Evolutionary conservation across 2,888 invertebrate genomes (phyloP), one percentile per base, ranked within the genome.

Genomic region (Dendrolimus pini): DNA sequence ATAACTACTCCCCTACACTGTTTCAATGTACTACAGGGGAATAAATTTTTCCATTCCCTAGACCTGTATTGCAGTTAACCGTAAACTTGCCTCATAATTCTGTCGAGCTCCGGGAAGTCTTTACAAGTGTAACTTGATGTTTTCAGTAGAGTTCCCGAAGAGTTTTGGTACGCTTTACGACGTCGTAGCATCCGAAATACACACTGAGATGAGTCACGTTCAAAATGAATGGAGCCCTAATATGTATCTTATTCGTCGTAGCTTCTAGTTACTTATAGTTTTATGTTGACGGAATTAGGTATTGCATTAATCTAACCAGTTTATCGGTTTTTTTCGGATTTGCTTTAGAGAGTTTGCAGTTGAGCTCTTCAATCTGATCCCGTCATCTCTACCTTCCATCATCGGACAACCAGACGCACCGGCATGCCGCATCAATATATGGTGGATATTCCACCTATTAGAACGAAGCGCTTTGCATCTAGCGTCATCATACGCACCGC

Each of bases 1-100:
- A 10, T 47, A 47, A 47, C 47, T 47, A 47, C 9, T 47, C 12
- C 47, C 47, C 12, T 47, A 47, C 47, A 47, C 9, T 47, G 47
- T 47, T 47, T 47, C 47, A 47, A 47, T 47, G 47, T 47, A 47
- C 9, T 10, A 30, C 30, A 30, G 30, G 47, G 9, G 47, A 68
- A 72, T 74, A 72, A 68, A 72, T 71, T 72, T 75, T 76, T 74
- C 73, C 77, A 75, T 72, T 65, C 71, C 47, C 47, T 30, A 64
- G 65, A 63, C 65, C 65, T 64, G 75, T 69, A 71, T 69, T 66
- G 68, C 70, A 68, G 69, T 70, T 67, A 67, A 66, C 62, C 63
- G 71, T 72, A 72, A 84, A 85, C 78, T 86, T 83, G 69, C 64
- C 75, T 77, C 84, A 82, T 85, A 86, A 85, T 76, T 85, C 77